Percentiles rank a stretch among this genome's conserved stretches.
Conservation (phyloP, 64 coral and sea anemone species). For the Catalaphyllia jardinei region DNA sequence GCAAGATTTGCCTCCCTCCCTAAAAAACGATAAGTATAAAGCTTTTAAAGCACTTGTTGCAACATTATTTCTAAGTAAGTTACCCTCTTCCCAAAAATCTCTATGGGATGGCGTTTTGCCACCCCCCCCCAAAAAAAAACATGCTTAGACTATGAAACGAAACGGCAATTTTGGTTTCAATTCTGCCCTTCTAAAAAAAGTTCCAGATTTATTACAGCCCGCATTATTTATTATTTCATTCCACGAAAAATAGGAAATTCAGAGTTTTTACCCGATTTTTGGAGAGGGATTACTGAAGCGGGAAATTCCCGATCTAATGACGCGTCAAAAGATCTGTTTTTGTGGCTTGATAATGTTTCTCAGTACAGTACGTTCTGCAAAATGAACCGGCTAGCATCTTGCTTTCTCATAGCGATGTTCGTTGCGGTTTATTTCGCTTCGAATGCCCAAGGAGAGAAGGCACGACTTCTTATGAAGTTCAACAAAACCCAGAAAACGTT, state of each 20-base stretch:
- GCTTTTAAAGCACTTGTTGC: too few species aligned
- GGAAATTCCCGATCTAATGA: not conserved
- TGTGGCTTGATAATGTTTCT: not conserved
- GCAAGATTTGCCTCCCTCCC: too few species aligned
- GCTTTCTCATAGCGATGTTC: not conserved
- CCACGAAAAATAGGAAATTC: not conserved
- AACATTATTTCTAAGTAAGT: too few species aligned
- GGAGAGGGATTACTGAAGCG: not conserved
- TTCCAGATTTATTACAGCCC: too few species aligned
- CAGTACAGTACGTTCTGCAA: not conserved
- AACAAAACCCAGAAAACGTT: constrained; percentile 29
- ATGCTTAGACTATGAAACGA: too few species aligned
- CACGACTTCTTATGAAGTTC: constrained; percentile 17
- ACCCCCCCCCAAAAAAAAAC: too few species aligned
- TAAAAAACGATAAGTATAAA: too few species aligned
- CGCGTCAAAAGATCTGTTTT: not conserved
- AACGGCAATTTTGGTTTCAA: too few species aligned
- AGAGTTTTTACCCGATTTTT: not conserved
- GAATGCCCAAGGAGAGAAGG: not conserved
- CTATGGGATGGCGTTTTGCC: too few species aligned
- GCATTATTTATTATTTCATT: not conserved
- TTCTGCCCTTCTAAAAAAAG: too few species aligned
- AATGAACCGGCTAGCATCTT: not conserved
- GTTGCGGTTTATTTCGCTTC: not conserved
- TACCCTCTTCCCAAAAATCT: too few species aligned